Conservation (phyloP, 2,888 invertebrate genomes). For the Sinhomidia bicolor region DNA sequence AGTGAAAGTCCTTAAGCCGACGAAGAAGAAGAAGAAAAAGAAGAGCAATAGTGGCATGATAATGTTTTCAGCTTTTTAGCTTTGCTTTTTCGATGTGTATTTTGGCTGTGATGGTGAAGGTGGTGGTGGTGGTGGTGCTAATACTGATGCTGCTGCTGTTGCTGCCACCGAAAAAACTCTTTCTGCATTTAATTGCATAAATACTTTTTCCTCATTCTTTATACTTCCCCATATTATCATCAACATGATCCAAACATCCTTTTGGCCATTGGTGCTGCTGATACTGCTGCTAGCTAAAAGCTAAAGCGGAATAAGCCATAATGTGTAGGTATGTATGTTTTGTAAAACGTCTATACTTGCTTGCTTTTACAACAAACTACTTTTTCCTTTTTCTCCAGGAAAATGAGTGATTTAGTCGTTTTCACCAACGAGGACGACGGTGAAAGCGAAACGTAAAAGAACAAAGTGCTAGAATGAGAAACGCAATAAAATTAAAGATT, state of each 20-base stretch:
- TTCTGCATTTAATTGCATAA: constrained; percentile 57
- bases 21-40: no score
- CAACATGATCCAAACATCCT: constrained; percentile 7
- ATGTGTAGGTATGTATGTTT: background rate
- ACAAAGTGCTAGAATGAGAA: background rate
- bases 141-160: background rate
- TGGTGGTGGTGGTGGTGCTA: background rate
- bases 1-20: constrained; percentile 24
- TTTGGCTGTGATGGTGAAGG: background rate
- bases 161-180: background rate
- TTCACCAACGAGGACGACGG: background rate
- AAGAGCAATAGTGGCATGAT: background rate
- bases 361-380: background rate
- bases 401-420: constrained; percentile 31
- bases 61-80: constrained; percentile 5
- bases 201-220: constrained; percentile 22
- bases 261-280: background rate
- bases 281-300: background rate
- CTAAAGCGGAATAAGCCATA: background rate
- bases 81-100: background rate
- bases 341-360: background rate
- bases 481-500: constrained; percentile 27
- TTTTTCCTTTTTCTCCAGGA: background rate
- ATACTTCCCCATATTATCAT: background rate
- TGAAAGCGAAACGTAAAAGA: constrained; percentile 2